Evolutionary conservation across 2,113 vertebrate genomes (phyloP), one percentile per base, ranked within the genome.

Genomic region (Strigops habroptila): DNA sequence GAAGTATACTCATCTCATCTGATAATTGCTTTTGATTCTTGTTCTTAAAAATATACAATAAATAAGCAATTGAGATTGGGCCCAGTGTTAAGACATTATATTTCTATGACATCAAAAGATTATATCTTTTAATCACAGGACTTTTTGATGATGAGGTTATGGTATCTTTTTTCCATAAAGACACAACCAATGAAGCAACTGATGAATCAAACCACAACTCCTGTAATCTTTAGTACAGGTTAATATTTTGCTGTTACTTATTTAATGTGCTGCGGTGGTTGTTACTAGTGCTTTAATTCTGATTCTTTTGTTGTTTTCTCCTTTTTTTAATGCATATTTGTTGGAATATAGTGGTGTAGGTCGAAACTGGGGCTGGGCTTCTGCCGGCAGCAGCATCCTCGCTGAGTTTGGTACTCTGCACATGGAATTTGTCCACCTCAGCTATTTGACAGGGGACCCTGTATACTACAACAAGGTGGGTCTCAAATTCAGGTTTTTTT

Each of bases 351-450:
- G 99, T 52, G 99, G 99, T 52, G 99, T 99, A 30, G 99, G 99
- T 16, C 98, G 99, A 84, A 99, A 99, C 97, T 99, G 99, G 99
- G 99, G 99, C 87, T 99, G 99, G 99, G 99, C 99, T 5, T 99
- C 99, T 17, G 99, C 99, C 0, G 99, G 99, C 59, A 99, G 99
- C 98, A 99, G 99, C 96, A 99, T 99, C 97, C 98, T 99, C 9
- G 99, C 99, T 19, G 99, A 99, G 96, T 99, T 99, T 84, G 99
- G 99, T 65, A 99, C 99, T 9, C 98, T 99, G 9, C 99, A 99
- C 78, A 99, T 99, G 99, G 99, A 99, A 97, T 99, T 99, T 97
- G 99, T 99, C 52, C 99, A 99, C 86, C 98, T 99, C 91, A 99
- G 98, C 75, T 99, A 99, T 97, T 97, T 99, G 97, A 99, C 99